Percentiles rank a stretch among this genome's conserved stretches.
These are phyloP conservation scores for Sinocyclocheilus grahami DNA, from an alignment of 2,113 vertebrate species.

Conservation along the genomic window DNA sequence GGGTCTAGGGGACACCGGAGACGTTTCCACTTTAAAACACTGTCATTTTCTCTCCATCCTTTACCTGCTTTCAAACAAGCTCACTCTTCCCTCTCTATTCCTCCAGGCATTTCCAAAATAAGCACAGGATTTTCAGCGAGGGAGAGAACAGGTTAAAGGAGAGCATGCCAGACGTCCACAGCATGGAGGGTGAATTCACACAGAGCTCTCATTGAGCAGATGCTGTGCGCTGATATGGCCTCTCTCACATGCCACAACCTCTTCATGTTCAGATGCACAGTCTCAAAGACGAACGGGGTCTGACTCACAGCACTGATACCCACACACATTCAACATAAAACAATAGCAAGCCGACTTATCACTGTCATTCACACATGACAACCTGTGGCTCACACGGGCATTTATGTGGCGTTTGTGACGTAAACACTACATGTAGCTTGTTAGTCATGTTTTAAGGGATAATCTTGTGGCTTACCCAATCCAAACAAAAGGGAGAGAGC, in stretches of 20 bases:
- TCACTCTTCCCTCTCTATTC: slow-evolving; percentile 63
- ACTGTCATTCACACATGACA: slow-evolving; percentile 26
- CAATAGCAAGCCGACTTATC: slow-evolving; percentile 8
- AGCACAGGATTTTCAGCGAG: slow-evolving; percentile 55
- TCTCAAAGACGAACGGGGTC: slow-evolving; percentile 9
- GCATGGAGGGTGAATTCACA: slow-evolving; percentile 37
- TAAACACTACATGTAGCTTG: slow-evolving; percentile 18
- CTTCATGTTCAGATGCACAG: slow-evolving; percentile 5
- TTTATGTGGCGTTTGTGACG: neutral
- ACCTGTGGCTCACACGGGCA: slow-evolving; percentile 1
- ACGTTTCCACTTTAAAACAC: slow-evolving; percentile 4
- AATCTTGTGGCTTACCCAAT: neutral
- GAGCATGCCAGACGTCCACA: slow-evolving; percentile 14
- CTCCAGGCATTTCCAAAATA: slow-evolving; percentile 57
- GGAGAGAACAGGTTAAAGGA: slow-evolving; percentile 39
- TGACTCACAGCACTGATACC: slow-evolving; percentile 23
- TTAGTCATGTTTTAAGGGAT: neutral
- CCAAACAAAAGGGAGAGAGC: neutral
- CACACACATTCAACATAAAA: neutral
- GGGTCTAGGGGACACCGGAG: neutral
- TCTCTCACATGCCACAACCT: neutral
- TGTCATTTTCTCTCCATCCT: slow-evolving; percentile 2
- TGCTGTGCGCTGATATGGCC: slow-evolving; percentile 14
- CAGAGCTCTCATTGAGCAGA: slow-evolving; percentile 36
- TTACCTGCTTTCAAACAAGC: slow-evolving; percentile 22